A percentile compares a stretch with the other conserved stretches of the same genome.
Conservation (phyloP, 2,888 invertebrate genomes). For the Pristionchus arcanus region DNA sequence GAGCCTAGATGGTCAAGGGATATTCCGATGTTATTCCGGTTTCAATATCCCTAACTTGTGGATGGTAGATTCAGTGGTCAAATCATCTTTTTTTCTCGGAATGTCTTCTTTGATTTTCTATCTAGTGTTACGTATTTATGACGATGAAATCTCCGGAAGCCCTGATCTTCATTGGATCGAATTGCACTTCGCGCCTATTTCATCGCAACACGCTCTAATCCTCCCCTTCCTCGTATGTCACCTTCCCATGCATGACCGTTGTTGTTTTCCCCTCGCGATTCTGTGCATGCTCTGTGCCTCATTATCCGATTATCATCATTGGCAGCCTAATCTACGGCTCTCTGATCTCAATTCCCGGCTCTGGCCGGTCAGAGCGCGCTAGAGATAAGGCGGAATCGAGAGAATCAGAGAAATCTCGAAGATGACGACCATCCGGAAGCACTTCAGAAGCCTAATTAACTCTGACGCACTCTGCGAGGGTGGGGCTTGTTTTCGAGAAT, state of each 20-base stretch:
- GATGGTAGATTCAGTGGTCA: not conserved
- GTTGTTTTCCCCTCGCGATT: not conserved
- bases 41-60: no score
- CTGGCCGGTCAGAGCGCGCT: not conserved
- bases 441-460: not conserved
- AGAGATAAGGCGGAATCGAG: not conserved
- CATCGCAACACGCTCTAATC: not conserved
- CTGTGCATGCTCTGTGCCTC: not conserved
- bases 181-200: not conserved
- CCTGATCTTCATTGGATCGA: not conserved
- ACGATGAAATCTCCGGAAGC: not conserved
- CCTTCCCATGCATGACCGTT: not conserved
- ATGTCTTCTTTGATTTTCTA: no score
- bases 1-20: not conserved
- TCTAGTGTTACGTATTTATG: no score
- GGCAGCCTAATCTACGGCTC: not conserved
- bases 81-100: not conserved
- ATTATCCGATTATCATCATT: slow-evolving; percentile 42
- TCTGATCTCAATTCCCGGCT: not conserved
- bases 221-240: not conserved
- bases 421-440: slow-evolving; percentile 17
- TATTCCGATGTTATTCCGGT: no score
- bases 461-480: not conserved
- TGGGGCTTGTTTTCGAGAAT: not conserved
- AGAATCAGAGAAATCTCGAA: not conserved